These are phyloP conservation scores for Peromyscus eremicus DNA, from an alignment of 2,797 vertebrate species.

Conservation along the genomic window DNA sequence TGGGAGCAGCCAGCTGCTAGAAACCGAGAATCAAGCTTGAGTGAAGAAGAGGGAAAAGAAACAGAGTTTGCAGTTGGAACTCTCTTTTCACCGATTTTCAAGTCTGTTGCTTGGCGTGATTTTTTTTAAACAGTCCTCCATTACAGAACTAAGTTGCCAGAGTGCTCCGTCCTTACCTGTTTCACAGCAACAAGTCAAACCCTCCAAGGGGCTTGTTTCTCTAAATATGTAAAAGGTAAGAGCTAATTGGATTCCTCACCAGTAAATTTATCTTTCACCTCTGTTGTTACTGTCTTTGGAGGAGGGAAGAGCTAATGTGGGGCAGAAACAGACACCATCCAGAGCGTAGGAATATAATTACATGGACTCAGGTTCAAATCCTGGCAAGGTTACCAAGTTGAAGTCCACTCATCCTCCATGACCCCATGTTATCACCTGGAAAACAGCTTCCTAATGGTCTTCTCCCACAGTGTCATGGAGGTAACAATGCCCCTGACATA, in stretches of 20 bases:
- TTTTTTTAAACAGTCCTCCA: conserved; percentile 74
- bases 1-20: conserved; percentile 64
- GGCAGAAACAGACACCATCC: not conserved
- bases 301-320: not conserved
- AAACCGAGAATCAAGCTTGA: conserved; percentile 56
- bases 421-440: not conserved
- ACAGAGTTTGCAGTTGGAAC: conserved; percentile 68
- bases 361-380: not conserved
- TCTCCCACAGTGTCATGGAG: not conserved
- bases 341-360: not conserved
- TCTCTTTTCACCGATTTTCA: conserved; percentile 66
- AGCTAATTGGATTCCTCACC: not conserved
- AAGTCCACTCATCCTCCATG: not conserved
- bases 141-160: conserved; percentile 66
- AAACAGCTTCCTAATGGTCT: not conserved
- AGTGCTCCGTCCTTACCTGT: conserved; percentile 60
- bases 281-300: not conserved
- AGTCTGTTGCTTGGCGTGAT: conserved; percentile 65
- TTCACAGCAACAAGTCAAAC: conserved; percentile 12
- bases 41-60: conserved; percentile 60
- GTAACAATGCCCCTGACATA: not conserved
- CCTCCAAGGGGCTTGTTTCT: conserved; percentile 52
- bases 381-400: not conserved
- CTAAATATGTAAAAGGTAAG: not conserved
- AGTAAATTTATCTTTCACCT: conserved; percentile 3